Evolutionary conservation across 1,140 invertebrate species (phyloP), one percentile per base, ranked within the genome.

Genomic region (Solenopsis fugax): DNA sequence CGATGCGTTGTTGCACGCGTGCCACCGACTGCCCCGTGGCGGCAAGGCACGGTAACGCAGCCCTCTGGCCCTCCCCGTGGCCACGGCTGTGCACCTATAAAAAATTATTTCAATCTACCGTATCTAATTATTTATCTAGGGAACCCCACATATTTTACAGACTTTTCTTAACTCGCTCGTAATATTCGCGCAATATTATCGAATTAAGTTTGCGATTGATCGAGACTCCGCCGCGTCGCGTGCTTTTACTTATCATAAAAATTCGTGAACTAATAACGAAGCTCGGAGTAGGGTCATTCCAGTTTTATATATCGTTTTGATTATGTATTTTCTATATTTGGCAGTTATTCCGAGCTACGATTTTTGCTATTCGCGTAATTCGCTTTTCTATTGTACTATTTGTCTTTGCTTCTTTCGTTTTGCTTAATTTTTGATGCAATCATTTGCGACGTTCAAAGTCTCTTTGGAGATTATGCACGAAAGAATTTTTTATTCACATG

Each of bases 21-120:
- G 93, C 94, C 93, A 94, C 91, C 93, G 92, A 94, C 94, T 84
- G 94, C 94, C 94, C 94, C 94, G 94, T 95, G 95, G 95, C 95
- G 94, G 92, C 93, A 92, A 92, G 93, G 94, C 94, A 94, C 93
- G 94, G 94, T 95, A 95, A 95, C 92, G 93, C 93, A 93, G 93
- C 92, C 94, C 93, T 91, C 92, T 94, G 94, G 94, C 93, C 93
- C 92, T 91, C 92, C 89, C 88, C 92, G 89, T 93, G 94, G 93
- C 92, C 93, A 94, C 93, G 93, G 93, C 94, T 94, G 93, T 89
- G 90, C 93, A 94, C 91, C 93, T 94, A 93, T 91, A 87, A 94
- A 94, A 95, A 94, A 93, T 93, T 95, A 95, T 94, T 93, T 95
- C 93, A 94, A 93, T 92, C 91, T 94, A 94, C 91, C 92, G 92